Conservation (phyloP, 2,113 vertebrate species). For the Leptocoma aspasia region DNA sequence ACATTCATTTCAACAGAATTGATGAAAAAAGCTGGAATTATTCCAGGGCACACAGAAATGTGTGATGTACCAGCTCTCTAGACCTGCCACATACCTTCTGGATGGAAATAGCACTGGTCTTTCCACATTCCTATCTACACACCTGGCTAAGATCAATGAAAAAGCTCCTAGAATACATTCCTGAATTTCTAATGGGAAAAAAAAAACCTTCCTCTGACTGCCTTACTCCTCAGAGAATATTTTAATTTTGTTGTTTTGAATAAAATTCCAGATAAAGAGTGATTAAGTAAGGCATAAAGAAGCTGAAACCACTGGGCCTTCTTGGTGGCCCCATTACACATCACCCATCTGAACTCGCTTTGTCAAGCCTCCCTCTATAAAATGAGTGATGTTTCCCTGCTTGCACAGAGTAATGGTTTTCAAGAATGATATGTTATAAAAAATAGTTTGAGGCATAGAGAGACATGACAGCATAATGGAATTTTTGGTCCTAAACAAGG, state of each 20-base stretch:
- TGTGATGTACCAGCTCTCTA: rapidly evolving
- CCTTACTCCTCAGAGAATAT: neutral
- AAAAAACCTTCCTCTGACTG: neutral
- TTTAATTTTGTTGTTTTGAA: neutral
- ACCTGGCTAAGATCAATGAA: neutral
- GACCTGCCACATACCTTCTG: neutral
- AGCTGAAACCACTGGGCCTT: neutral
- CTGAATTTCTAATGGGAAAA: neutral
- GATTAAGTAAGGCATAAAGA: neutral
- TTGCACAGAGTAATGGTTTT: neutral
- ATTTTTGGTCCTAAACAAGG: neutral
- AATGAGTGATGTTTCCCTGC: neutral
- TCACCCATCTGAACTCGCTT: neutral
- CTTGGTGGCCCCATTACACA: neutral
- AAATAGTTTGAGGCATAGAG: neutral
- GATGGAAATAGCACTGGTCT: neutral
- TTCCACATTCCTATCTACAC: neutral
- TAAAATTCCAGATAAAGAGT: neutral
- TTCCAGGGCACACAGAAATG: neutral
- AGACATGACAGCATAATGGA: neutral
- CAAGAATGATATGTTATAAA: neutral
- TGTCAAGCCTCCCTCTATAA: neutral
- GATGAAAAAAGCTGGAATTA: neutral
- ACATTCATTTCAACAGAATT: neutral
- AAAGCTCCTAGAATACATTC: neutral